Evolutionary conservation across 2,113 vertebrate species (phyloP), one percentile per base, ranked within the genome.

Genomic region (Xiphorhynchus elegans): DNA sequence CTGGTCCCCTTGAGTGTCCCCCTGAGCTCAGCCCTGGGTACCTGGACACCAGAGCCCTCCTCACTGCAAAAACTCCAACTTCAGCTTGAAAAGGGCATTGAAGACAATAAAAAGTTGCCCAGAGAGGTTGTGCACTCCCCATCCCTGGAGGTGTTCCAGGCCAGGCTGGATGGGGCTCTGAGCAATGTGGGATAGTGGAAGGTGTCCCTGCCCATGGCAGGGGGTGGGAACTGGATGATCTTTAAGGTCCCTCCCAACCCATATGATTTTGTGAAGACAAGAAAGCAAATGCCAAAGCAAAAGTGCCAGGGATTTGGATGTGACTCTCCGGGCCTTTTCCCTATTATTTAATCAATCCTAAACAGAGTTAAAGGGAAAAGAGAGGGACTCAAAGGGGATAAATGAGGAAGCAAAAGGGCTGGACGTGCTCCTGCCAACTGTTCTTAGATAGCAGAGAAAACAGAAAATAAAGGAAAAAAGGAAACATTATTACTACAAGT

Each of bases 341-440:
- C n/a, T 24, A 8, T 84, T 23, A 10, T 26, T 52, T 69, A 17
- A 23, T 33, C 28, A 89, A 23, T 64, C 24, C 47, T 52, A 72
- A 84, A 75, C 9, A 13, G 5, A 66, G 29, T 53, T 72, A 50
- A 66, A 75, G 40, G n/a, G 35, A 39, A 25, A 35, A 63, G 25
- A n/a, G 46, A 84, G 74, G 70, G 25, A 35, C 40, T 78, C 1
- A 0, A 77, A 55, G 0, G 2, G 12, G 74, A 66, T 29, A 53
- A 90, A 59, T 11, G 59, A 87, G 55, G 87, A 85, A 76, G 72
- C 29, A 25, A 63, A 62, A 0, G 4, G 25, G 14, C 7, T 47
- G 56, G 80, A 84, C 4, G 3, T 2, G n/a, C 62, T 74, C 9
- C 46, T 77, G 90, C 96, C 92, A 91, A 50, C 37, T 49, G 64